phyloP scores from a whole-genome alignment of 1,140 invertebrate species.

The Aphelenchoides besseyi region DNA sequence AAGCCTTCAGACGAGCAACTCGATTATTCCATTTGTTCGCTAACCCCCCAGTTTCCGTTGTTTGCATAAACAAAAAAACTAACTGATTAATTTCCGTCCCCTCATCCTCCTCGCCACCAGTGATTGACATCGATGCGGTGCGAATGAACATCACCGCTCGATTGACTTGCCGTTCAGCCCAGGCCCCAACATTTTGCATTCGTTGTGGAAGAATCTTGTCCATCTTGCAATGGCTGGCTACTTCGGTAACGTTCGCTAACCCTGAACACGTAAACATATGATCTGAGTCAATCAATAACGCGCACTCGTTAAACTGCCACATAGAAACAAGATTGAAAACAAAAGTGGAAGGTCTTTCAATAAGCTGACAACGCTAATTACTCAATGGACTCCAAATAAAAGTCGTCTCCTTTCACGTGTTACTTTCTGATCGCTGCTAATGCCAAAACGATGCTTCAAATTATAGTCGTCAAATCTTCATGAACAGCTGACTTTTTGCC shows the following conservation, averaged over 20 bases:
- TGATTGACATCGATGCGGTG: constrained; percentile 33
- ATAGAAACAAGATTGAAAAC: too few relatives aligned
- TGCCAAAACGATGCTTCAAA: too few relatives aligned
- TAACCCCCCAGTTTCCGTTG: neutral
- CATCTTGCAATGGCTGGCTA: constrained; percentile 1
- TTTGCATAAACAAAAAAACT: neutral
- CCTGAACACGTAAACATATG: neutral
- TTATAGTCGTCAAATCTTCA: too few relatives aligned
- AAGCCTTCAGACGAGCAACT: neutral
- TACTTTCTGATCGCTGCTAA: too few relatives aligned
- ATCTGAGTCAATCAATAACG: too few relatives aligned
- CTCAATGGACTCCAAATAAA: too few relatives aligned
- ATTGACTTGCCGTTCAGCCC: constrained; percentile 47
- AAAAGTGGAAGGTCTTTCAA: too few relatives aligned
- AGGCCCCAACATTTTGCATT: constrained; percentile 38
- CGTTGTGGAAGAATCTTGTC: constrained; percentile 16
- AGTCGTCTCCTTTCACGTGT: too few relatives aligned
- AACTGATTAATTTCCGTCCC: constrained; percentile 18
- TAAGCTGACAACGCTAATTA: too few relatives aligned
- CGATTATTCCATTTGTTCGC: neutral
- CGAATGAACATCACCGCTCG: constrained; percentile 44
- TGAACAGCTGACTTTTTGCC: too few relatives aligned
- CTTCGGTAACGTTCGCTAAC: constrained; percentile 1
- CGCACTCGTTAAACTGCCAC: too few relatives aligned
- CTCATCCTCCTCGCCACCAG: constrained; percentile 16